Evolutionary conservation across 2,797 vertebrate genomes (phyloP).

Genomic region (Acrossocheilus wenchowensis): DNA sequence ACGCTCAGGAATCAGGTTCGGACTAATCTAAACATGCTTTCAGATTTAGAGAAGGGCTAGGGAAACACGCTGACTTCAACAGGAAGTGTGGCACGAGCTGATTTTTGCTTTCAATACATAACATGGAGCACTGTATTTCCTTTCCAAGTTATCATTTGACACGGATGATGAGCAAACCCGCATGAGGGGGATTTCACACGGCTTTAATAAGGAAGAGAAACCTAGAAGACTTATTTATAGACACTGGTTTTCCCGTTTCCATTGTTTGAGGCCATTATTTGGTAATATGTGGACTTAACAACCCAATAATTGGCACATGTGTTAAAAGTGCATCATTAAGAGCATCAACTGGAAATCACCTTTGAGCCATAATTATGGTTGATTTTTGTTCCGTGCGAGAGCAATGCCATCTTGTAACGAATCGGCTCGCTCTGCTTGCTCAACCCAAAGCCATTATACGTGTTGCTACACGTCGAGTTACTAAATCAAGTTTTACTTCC

Average conservation of each 20-base stretch:
- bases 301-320: too few relatives aligned
- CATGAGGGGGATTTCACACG: constrained; percentile 15
- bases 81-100: constrained; percentile 3
- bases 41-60: not conserved
- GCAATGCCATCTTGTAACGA: too few relatives aligned
- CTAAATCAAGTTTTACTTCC: constrained; percentile 7
- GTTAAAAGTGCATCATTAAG: not conserved
- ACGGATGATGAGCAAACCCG: not conserved
- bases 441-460: not conserved
- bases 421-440: not conserved
- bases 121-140: not conserved
- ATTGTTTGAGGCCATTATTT: not conserved
- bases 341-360: not conserved
- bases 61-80: not conserved
- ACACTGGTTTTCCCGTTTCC: not conserved
- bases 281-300: not conserved
- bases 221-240: not conserved
- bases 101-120: constrained; percentile 28
- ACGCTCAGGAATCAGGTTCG: not conserved
- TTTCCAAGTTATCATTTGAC: not conserved
- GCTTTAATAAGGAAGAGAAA: constrained; percentile 15
- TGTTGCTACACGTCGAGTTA: not conserved
- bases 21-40: not conserved
- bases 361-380: not conserved
- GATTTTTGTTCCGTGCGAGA: not conserved